Conservation (phyloP, 2,797 vertebrate species). For the Mycteria americana region DNA sequence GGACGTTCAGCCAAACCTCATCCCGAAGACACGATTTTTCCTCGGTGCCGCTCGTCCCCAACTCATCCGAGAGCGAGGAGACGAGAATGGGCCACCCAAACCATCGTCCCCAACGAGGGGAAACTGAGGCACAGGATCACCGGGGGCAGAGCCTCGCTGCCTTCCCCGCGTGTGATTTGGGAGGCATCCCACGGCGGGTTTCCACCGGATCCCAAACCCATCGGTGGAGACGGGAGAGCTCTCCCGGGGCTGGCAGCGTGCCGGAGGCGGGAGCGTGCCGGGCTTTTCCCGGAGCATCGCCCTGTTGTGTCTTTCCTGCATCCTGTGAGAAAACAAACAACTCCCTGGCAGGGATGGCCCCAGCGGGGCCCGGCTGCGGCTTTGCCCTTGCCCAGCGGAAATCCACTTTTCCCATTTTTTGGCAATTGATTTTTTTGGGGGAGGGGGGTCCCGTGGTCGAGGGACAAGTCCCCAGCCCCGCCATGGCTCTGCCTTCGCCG, state of each 20-base stretch:
- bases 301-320: constrained; percentile 53
- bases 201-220: background rate
- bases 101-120: background rate
- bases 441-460: rapidly evolving
- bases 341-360: background rate
- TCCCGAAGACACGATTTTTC: background rate
- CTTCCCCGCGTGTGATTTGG: background rate
- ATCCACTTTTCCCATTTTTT: background rate
- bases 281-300: background rate
- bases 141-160: background rate
- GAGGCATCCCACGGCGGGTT: background rate
- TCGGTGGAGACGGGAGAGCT: background rate
- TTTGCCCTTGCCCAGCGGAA: background rate
- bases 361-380: background rate
- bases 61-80: background rate
- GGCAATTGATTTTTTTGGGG: background rate
- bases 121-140: background rate
- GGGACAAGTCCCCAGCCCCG: too few species aligned
- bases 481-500: background rate
- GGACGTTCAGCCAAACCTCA: background rate
- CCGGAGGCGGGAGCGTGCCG: background rate
- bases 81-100: background rate
- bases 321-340: constrained; percentile 64
- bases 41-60: background rate
- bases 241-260: background rate